phyloP scores from a whole-genome alignment of 2,113 vertebrate genomes.

The Cinclus cinclus region DNA sequence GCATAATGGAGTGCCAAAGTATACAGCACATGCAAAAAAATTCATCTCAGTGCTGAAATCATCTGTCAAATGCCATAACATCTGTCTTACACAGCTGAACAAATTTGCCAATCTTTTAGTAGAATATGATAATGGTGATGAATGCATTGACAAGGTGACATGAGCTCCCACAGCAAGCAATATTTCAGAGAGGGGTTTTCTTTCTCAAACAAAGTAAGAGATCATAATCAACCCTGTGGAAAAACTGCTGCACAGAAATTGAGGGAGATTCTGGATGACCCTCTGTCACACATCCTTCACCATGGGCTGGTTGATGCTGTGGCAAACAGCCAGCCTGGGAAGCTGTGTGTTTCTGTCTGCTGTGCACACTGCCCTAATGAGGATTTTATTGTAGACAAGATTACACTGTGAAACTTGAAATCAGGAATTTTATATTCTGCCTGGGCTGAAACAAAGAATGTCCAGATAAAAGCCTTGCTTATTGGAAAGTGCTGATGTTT shows the following conservation, averaged over 20 bases:
- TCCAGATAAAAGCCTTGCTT: neutral
- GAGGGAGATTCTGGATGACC: neutral
- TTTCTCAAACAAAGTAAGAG: neutral
- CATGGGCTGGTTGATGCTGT: neutral
- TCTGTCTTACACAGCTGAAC: slow-evolving; percentile 60
- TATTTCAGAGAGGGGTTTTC: slow-evolving; percentile 36
- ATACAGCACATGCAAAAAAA: slow-evolving; percentile 39
- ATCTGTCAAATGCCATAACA: slow-evolving; percentile 65
- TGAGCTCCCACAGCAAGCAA: neutral
- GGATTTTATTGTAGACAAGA: neutral
- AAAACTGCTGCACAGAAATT: neutral
- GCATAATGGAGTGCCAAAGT: slow-evolving; percentile 45
- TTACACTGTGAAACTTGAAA: neutral
- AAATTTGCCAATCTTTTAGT: slow-evolving; percentile 66
- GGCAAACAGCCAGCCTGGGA: neutral
- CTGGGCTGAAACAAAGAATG: neutral
- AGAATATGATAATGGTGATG: slow-evolving; percentile 62
- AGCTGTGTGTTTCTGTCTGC: neutral
- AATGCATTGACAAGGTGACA: slow-evolving; percentile 55
- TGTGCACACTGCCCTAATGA: neutral
- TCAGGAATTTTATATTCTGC: neutral
- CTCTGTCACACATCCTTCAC: neutral
- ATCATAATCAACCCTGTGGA: neutral
- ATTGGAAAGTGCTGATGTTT: neutral
- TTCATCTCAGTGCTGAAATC: slow-evolving; percentile 49